Percentiles rank a stretch among this genome's conserved stretches.
Evolutionary conservation across 2,113 vertebrate species (phyloP).

Genomic region (Morone chrysops): DNA sequence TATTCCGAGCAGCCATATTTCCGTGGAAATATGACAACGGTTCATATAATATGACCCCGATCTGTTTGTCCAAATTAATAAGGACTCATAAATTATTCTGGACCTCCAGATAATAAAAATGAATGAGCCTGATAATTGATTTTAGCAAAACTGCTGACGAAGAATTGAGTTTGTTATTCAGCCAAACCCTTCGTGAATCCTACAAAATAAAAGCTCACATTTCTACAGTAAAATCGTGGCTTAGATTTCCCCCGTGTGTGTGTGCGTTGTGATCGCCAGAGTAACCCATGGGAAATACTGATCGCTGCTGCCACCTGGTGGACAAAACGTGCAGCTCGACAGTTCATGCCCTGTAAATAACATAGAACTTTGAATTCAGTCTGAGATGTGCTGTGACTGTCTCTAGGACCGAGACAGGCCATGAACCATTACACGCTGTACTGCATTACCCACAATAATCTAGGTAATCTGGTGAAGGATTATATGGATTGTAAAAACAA

Average conservation of each 20-base stretch:
- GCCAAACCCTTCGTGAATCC: neutral
- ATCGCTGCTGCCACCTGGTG: conserved; percentile 58
- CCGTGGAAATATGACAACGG: neutral
- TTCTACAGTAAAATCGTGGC: neutral
- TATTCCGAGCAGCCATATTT: neutral
- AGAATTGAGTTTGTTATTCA: neutral
- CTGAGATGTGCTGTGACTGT: neutral
- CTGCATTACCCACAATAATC: neutral
- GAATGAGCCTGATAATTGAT: neutral
- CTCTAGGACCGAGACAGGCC: no score
- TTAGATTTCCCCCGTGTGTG: neutral
- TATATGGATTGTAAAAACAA: neutral
- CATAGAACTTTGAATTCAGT: no score
- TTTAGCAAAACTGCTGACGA: neutral
- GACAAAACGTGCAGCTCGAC: neutral
- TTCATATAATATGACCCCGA: neutral
- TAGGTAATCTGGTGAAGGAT: no score
- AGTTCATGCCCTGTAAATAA: no score
- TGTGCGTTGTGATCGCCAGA: neutral
- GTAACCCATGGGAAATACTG: neutral
- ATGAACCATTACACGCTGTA: neutral
- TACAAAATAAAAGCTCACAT: conserved; percentile 1
- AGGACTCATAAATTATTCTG: neutral
- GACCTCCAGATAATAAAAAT: neutral
- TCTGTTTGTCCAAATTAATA: neutral